Evolutionary conservation across 2,797 vertebrate genomes (phyloP).

Genomic region (Dendrocincla fuliginosa): DNA sequence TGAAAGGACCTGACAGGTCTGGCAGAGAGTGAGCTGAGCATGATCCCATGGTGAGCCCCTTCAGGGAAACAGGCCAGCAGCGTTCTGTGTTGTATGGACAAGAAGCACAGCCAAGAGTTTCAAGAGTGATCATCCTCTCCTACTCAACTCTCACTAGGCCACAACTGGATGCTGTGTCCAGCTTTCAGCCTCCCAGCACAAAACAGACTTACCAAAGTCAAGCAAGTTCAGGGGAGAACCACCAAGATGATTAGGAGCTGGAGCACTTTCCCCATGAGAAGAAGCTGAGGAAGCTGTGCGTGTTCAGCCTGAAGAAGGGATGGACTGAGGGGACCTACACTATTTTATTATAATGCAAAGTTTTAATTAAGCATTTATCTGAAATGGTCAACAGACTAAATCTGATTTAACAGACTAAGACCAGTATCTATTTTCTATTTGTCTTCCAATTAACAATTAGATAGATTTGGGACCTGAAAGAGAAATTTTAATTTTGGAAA

Average conservation of each 20-base stretch:
- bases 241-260: not conserved
- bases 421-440: not conserved
- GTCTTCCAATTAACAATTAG: not conserved
- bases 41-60: not conserved
- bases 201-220: not conserved
- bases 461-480: not conserved
- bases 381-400: not conserved
- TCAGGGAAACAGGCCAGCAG: rapidly evolving
- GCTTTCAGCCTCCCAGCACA: not conserved
- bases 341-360: not conserved
- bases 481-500: not conserved
- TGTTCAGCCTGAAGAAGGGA: not conserved
- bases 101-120: not conserved
- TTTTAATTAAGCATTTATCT: not conserved
- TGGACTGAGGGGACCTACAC: not conserved
- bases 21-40: not conserved
- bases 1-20: not conserved
- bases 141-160: not conserved
- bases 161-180: too few species aligned
- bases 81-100: not conserved
- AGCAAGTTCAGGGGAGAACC: not conserved
- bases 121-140: not conserved
- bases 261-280: not conserved
- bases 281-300: not conserved
- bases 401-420: not conserved